These are phyloP conservation scores for Phallusia fumigata DNA, from an alignment of 23 tunicate species.

Conservation along the genomic window DNA sequence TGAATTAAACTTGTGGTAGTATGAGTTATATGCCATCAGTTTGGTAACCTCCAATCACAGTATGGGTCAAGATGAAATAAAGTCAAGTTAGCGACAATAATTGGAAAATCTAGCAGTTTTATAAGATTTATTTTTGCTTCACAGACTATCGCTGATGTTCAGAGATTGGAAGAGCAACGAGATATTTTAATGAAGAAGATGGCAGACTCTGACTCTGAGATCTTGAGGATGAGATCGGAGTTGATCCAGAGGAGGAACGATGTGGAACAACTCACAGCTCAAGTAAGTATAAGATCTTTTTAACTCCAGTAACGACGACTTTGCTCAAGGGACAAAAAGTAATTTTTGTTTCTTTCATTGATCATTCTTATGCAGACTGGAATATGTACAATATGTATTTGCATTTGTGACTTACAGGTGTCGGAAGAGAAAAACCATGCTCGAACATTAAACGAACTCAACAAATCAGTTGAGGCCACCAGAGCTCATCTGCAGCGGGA, in stretches of 20 bases:
- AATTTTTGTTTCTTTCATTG: too few species aligned
- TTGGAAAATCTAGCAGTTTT: too few species aligned
- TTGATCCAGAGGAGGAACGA: slow-evolving; percentile 47
- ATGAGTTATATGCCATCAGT: too few species aligned
- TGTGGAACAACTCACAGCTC: slow-evolving; percentile 48
- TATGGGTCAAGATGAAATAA: too few species aligned
- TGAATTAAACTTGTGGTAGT: too few species aligned
- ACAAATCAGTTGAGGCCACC: slow-evolving; percentile 83
- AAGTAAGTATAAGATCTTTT: too few species aligned
- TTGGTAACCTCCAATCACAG: too few species aligned
- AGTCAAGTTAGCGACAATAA: too few species aligned
- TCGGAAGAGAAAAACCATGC: slow-evolving; percentile 77
- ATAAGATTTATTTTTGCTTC: not conserved
- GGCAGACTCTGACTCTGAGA: slow-evolving; percentile 78
- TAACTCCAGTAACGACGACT: too few species aligned
- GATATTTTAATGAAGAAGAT: slow-evolving; percentile 80
- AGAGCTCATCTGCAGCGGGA: slow-evolving; percentile 92
- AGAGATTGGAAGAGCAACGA: slow-evolving; percentile 79
- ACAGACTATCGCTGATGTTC: slow-evolving; percentile 57
- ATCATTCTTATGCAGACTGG: too few species aligned
- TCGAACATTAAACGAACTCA: slow-evolving; percentile 64
- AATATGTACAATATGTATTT: too few species aligned
- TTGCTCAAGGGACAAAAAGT: too few species aligned
- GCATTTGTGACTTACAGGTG: slow-evolving; percentile 30
- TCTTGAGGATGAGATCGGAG: slow-evolving; percentile 52